Evolutionary conservation across 2,113 vertebrate genomes (phyloP).

Genomic region (Saccopteryx bilineata): DNA sequence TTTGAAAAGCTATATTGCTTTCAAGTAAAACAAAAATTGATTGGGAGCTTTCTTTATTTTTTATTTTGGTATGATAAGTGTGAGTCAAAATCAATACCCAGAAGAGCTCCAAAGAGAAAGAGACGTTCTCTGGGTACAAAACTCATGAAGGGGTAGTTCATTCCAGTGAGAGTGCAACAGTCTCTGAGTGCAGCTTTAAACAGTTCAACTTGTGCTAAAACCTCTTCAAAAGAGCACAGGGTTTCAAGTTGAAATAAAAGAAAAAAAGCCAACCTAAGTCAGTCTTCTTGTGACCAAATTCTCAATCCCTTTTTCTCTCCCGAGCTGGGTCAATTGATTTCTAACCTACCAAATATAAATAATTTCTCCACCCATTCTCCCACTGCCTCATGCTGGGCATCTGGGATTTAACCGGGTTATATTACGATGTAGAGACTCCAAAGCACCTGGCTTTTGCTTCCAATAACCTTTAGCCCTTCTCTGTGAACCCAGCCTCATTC

Average conservation of each 20-base stretch:
- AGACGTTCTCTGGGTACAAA: slow-evolving; percentile 51
- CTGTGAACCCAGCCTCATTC: not conserved
- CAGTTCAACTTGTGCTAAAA: slow-evolving; percentile 41
- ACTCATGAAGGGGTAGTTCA: slow-evolving; percentile 1
- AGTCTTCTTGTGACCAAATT: not conserved
- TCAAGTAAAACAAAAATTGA: slow-evolving; percentile 71
- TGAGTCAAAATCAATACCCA: slow-evolving; percentile 77
- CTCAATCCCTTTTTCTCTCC: not conserved
- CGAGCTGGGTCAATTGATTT: not conserved
- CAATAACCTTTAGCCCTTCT: not conserved
- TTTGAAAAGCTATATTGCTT: slow-evolving; percentile 63
- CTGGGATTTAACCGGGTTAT: not conserved
- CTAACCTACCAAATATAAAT: not conserved
- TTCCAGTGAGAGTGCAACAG: not conserved
- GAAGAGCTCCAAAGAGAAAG: slow-evolving; percentile 64
- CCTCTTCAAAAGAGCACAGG: slow-evolving; percentile 21
- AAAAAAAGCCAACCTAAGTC: not conserved
- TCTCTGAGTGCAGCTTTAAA: not conserved
- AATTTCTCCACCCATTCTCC: not conserved
- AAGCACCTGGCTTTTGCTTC: not conserved
- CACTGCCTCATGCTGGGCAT: not conserved
- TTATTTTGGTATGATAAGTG: slow-evolving; percentile 65
- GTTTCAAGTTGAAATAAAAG: slow-evolving; percentile 23
- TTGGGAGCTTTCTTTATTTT: slow-evolving; percentile 53
- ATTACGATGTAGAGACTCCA: not conserved